Evolutionary conservation across 1,140 invertebrate species (phyloP), one percentile per base, ranked within the genome.

Genomic region (Leptopilina clavipes): DNA sequence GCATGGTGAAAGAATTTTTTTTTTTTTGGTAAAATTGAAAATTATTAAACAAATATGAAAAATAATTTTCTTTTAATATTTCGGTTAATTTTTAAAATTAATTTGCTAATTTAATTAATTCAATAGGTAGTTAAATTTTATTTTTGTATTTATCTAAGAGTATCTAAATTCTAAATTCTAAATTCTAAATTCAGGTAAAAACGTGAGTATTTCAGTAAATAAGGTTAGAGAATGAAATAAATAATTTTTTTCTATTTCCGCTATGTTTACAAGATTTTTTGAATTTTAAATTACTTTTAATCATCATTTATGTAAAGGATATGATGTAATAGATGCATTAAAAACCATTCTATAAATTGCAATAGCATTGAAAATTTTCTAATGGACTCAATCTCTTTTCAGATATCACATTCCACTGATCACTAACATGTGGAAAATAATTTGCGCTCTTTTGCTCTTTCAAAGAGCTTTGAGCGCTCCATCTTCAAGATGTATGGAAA

Each of bases 401-500:
- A 65, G 25, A 37, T 11, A 37, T 31, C 10, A 65, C 8, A 65
- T 37, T 31, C 59, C 59, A 65, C 22, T 22, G 12, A 12, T 12
- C 56, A 37, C n/a, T 52, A 52, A 14, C 6, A 65, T 65, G 59
- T 65, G 59, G 59, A 65, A 31, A 31, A 65, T 65, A 65, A 31
- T 65, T 65, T 65, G 59, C 19, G 22, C 25, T 14, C 25, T 65
- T 22, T 11, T n/a, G 22, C 25, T 65, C 59, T 25, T 65, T 65
- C 11, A 25, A 65, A 25, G 59, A 31, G 59, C 59, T 22, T 31
- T 65, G 25, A 25, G 59, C 25, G 59, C 59, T 10, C 59, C 59
- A 14, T 22, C 59, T 25, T 37, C 22, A 37, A 31, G 59, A 31
- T 65, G 59, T n/a, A 6, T 31, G 25, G 22, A 65, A 65, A 25